Evolutionary conservation across 2,113 vertebrate species (phyloP).

Genomic region (Myiagra hebetior): DNA sequence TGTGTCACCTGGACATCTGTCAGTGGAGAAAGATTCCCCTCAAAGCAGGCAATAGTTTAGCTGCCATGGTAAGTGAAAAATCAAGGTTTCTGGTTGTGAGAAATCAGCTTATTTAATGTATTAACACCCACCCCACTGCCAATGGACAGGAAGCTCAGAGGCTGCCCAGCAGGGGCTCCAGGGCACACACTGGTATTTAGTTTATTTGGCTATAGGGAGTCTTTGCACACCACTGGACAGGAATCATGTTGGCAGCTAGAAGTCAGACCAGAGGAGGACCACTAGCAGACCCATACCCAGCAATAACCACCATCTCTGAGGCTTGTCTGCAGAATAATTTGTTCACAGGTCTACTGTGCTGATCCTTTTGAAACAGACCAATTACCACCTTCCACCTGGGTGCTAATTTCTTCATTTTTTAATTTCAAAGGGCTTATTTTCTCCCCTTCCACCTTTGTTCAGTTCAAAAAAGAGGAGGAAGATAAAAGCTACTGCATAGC

Average conservation of each 20-base stretch:
- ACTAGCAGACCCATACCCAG: neutral
- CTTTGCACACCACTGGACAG: neutral
- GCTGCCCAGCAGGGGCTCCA: neutral
- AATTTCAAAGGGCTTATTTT: neutral
- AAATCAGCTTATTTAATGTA: neutral
- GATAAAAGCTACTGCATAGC: neutral
- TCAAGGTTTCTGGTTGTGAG: neutral
- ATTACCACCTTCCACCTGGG: neutral
- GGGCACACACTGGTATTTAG: neutral
- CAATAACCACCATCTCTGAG: neutral
- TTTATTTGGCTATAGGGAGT: neutral
- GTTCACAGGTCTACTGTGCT: neutral
- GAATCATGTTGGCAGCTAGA: neutral
- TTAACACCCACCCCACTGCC: neutral
- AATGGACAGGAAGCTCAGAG: neutral
- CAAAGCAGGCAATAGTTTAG: neutral
- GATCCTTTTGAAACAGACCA: neutral
- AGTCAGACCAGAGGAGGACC: neutral
- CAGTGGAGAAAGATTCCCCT: neutral
- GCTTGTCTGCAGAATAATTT: neutral
- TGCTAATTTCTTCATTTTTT: conserved; percentile 21
- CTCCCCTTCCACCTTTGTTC: neutral
- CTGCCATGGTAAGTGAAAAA: neutral
- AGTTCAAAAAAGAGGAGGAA: neutral
- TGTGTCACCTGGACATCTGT: neutral